Evolutionary conservation across 53 echinoderm and acorn worm genomes (phyloP).

Genomic region (Stichopus horrens): DNA sequence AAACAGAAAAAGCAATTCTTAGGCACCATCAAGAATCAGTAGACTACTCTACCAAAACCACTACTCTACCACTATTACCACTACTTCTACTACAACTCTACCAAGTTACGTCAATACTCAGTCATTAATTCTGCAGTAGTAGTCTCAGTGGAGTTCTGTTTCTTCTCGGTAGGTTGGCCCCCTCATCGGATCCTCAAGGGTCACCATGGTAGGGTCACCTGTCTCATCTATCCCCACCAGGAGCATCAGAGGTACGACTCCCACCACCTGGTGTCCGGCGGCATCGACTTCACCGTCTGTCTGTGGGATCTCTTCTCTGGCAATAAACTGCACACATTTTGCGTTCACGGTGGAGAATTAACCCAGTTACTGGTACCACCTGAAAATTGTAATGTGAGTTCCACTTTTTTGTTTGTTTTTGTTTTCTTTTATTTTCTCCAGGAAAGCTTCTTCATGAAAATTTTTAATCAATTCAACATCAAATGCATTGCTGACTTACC

Average conservation of each 20-base stretch:
- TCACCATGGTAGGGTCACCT: conserved; percentile 95
- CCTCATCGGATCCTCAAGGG: conserved; percentile 95
- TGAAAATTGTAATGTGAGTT: conserved; percentile 94
- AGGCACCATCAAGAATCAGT: too few relatives aligned
- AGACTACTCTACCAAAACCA: too few relatives aligned
- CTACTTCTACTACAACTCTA: neutral
- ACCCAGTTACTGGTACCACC: conserved; percentile 87
- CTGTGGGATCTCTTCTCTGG: conserved; percentile 96
- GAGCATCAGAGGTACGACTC: conserved; percentile 76
- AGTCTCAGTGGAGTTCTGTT: neutral
- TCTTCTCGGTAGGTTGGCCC: conserved; percentile 75
- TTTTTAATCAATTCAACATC: too few relatives aligned
- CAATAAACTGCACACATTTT: conserved; percentile 85
- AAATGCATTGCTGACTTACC: too few relatives aligned
- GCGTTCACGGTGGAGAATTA: conserved; percentile 96
- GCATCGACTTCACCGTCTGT: conserved; percentile 91
- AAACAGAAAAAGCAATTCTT: too few relatives aligned
- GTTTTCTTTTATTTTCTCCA: neutral
- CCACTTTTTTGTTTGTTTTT: neutral
- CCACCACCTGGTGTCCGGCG: conserved; percentile 85
- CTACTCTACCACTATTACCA: too few relatives aligned
- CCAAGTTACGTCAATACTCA: neutral
- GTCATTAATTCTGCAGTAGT: neutral
- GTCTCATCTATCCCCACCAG: conserved; percentile 96
- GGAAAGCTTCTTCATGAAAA: too few relatives aligned